Percentiles rank a stretch among this genome's conserved stretches.
Conservation (phyloP, 2,797 vertebrate genomes). For the Platyrinchus mystaceus region DNA sequence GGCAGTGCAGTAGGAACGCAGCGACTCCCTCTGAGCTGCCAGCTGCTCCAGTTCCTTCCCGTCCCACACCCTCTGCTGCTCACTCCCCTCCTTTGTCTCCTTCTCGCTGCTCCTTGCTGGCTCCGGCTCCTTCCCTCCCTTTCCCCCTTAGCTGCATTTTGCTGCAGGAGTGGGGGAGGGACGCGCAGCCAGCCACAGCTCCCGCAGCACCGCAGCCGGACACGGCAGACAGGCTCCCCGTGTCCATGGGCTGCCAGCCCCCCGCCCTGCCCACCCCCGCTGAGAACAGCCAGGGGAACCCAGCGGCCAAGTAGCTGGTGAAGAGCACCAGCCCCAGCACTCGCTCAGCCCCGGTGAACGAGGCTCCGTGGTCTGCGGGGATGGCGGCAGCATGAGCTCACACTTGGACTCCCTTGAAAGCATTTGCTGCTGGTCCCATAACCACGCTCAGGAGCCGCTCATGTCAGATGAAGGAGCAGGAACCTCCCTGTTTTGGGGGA, state of each 20-base stretch:
- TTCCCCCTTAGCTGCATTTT: slow-evolving; percentile 44
- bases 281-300: rapidly evolving
- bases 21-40: slow-evolving; percentile 51
- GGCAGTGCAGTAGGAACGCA: slow-evolving; percentile 58
- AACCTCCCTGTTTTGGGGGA: slow-evolving; percentile 8
- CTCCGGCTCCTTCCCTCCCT: slow-evolving; percentile 41
- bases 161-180: slow-evolving; percentile 58
- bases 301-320: background rate
- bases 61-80: slow-evolving; percentile 37
- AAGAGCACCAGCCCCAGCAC: background rate
- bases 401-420: slow-evolving; percentile 66
- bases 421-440: slow-evolving; percentile 48
- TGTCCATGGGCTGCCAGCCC: background rate
- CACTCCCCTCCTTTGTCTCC: slow-evolving; percentile 54
- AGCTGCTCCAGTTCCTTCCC: slow-evolving; percentile 41
- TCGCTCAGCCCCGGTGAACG: background rate
- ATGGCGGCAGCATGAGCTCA: slow-evolving; percentile 69
- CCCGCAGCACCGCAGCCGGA: background rate
- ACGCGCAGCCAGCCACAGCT: background rate
- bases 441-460: slow-evolving; percentile 25
- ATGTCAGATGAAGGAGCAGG: slow-evolving; percentile 10
- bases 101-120: slow-evolving; percentile 36
- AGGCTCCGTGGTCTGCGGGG: slow-evolving; percentile 40
- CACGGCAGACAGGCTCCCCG: background rate
- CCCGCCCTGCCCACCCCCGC: background rate